Evolutionary conservation across 1,140 invertebrate species (phyloP).

Genomic region (Ptiloglossa arizonensis): DNA sequence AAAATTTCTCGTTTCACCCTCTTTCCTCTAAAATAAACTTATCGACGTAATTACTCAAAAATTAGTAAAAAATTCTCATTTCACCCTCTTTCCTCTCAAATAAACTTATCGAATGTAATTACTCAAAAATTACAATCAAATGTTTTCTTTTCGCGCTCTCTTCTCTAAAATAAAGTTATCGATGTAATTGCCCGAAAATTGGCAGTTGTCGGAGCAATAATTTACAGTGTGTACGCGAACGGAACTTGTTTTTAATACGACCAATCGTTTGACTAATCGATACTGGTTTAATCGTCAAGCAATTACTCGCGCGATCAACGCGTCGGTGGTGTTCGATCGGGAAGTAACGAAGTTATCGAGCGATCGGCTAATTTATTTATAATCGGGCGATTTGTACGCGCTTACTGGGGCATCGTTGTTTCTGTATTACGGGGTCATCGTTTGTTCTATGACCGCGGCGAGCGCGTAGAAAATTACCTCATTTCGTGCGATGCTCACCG

Average conservation of each 20-base stretch:
- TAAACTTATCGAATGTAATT: too few relatives aligned
- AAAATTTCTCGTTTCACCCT: too few relatives aligned
- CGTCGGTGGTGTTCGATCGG: too few relatives aligned
- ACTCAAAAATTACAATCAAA: too few relatives aligned
- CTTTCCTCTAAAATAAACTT: too few relatives aligned
- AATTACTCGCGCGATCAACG: neutral
- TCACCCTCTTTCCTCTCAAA: too few relatives aligned
- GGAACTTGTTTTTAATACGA: too few relatives aligned
- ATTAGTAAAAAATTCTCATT: too few relatives aligned
- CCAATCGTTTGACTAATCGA: neutral
- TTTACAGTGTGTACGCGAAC: too few relatives aligned
- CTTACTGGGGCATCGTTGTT: neutral
- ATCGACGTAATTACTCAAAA: too few relatives aligned
- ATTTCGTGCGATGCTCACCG: neutral
- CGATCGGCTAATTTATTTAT: neutral
- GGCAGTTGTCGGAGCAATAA: too few relatives aligned
- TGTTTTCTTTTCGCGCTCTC: neutral
- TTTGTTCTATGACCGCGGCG: neutral
- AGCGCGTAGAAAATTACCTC: constrained; percentile 29
- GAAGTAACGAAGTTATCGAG: neutral
- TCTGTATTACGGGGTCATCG: neutral
- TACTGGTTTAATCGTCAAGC: neutral
- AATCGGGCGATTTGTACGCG: neutral
- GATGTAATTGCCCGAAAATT: too few relatives aligned
- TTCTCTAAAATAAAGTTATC: neutral